Conservation (phyloP, 2,113 vertebrate species). For the Benitochromis conjunctus region DNA sequence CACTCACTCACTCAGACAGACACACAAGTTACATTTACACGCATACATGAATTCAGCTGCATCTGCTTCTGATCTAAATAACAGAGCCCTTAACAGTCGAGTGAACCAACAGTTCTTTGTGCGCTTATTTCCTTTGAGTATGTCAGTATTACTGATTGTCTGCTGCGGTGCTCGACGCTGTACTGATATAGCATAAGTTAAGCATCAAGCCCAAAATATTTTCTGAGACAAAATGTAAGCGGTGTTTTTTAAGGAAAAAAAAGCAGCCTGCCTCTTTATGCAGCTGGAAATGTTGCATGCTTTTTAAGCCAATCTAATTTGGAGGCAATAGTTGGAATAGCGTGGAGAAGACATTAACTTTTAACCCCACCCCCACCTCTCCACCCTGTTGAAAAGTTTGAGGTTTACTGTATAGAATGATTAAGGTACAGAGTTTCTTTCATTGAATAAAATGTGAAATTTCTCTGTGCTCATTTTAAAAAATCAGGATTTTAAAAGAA, state of each 20-base stretch:
- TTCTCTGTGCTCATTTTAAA: not conserved
- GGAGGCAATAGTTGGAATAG: not conserved
- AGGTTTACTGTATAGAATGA: not conserved
- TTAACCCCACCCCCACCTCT: not conserved
- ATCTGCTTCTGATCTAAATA: not conserved
- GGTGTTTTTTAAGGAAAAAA: not conserved
- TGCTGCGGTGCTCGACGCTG: not conserved
- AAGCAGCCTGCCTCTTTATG: not conserved
- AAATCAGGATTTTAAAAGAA: not conserved
- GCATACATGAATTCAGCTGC: not conserved
- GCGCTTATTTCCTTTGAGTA: not conserved
- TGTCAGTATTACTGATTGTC: not conserved
- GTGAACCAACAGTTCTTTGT: not conserved
- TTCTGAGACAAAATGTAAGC: not conserved
- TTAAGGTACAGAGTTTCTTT: not conserved
- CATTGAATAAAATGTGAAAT: not conserved
- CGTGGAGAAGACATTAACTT: not conserved
- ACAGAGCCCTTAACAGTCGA: not conserved
- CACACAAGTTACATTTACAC: not conserved
- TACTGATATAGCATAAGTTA: not conserved
- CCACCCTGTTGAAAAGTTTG: not conserved
- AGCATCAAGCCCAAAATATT: not conserved
- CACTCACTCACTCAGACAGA: conserved; percentile 32
- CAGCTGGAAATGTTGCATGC: not conserved
- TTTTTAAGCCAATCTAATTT: not conserved